Base-by-base conservation (phyloP, 2,113 vertebrate species). In the Cryptomyrus ogoouensis region DNA sequence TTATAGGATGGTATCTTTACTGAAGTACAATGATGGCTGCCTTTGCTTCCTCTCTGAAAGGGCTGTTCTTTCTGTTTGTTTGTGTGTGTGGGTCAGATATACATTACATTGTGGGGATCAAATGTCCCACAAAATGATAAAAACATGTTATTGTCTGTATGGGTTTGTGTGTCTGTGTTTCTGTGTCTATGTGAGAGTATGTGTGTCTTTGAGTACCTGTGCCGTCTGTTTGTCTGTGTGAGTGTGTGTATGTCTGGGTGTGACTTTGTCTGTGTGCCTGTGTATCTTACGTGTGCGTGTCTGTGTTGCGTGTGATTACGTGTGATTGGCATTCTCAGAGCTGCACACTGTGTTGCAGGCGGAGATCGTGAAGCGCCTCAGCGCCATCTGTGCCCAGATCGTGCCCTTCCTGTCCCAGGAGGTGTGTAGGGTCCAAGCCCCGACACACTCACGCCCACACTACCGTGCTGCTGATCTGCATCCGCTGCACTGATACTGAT, bases 381-480 rank as follows among this genome's bases (percentile, higher is more conserved):
- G 97, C 53, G 97, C 97, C 53, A 98, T 99, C 95, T 97, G 97
- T 24, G 96, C 97, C 91, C 98, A 98, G 95, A 98, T 98, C 50
- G 94, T 98, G 90, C 98, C 98, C 21, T 98, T 99, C 91, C 97
- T 99, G 93, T 97, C 97, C 0, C 98, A 98, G 94, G 98, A 99
- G 97, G 98, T 99, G 92, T 95, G 96, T 91, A 87, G 80, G 89
- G 46, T 21, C 90, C 86, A 42, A 5, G 17, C 24, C 44, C 24
- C 49, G 2, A 1, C 24, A 13, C 85, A 53, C 49, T 53, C 47
- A 39, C 13, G 5, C n/a, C n/a, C n/a, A 8, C 50, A 15, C n/a
- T 27, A 4, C 9, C 24, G 2, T 66, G n/a, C n/a, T 24, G 9
- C 9, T 4, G 7, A 24, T 49, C 17, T 19, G 35, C 83, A 49